Base-by-base conservation (phyloP, 2,888 invertebrate species). In the Euplexia lucipara region DNA sequence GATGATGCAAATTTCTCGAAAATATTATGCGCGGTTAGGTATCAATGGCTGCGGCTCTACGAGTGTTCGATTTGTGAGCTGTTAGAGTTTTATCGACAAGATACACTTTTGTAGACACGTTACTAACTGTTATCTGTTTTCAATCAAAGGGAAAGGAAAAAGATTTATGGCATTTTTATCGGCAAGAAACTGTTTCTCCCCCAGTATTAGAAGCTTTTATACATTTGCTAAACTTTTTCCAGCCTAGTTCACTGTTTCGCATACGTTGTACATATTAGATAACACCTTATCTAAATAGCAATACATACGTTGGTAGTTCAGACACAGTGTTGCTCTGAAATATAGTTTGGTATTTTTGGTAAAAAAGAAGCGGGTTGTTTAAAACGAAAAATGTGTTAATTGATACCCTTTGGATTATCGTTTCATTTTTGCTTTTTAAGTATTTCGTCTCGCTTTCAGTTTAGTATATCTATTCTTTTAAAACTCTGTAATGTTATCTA, bases 1-100 rank as follows among this genome's bases (percentile, higher is more conserved):
- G 88, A 88, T 89, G 87, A 89, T 90, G 90, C 88, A 89, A 91
- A 91, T 90, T 90, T 86, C 74, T 77, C 81, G 88, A 88, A 90
- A 90, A 91, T 79, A 81, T 81, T 81, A 79, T 77, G 72, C 89
- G 86, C 87, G 86, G 87, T 89, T 88, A 89, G 87, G 86, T 90
- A 90, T 87, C 89, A 88, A 89, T 88, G 86, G 83, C 70, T 70
- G 75, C 61, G 78, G 70, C 75, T 83, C 71, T 75, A 78, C 70
- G 79, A 84, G 76, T 83, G 81, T 89, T 78, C 70, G 78, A 72
- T 78, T 71, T 73, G 66, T 76, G 63, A 66, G 32, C 49, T 68
- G 67, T 71, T 71, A 65, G 51, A 58, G 49, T 53, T 73, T 67
- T 70, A 75, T 69, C 68, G 70, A 58, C 39, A 60, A 59, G 35